A percentile compares a stretch with the other conserved stretches of the same genome.
Conservation (phyloP, 2,888 invertebrate genomes). For the Pachycephus smyrnensis region DNA sequence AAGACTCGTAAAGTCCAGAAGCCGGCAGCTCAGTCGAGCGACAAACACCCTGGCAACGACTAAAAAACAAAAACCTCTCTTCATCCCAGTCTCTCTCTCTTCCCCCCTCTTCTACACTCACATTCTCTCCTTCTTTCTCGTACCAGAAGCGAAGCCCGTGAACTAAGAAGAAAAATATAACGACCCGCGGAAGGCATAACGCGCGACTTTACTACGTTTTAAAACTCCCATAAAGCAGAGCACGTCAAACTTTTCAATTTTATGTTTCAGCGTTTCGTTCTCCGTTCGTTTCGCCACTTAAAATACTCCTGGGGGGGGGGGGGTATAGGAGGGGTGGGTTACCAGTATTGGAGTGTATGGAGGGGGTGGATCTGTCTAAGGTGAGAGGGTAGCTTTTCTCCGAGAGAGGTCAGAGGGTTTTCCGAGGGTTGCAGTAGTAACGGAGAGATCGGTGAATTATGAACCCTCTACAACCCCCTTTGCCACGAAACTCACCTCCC, state of each 20-base stretch:
- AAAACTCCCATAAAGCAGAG: slow-evolving; percentile 61
- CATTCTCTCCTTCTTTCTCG: too few relatives aligned
- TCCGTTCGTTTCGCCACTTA: slow-evolving; percentile 45
- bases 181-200: slow-evolving; percentile 58
- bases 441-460: slow-evolving; percentile 16
- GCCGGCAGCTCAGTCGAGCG: slow-evolving; percentile 39
- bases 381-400: too few relatives aligned
- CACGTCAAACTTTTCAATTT: slow-evolving; percentile 65
- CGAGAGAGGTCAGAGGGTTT: too few relatives aligned
- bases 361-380: too few relatives aligned
- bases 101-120: not conserved
- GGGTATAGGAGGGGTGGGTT: not conserved
- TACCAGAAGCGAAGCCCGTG: slow-evolving; percentile 29
- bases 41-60: slow-evolving; percentile 49
- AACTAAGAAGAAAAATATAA: slow-evolving; percentile 57
- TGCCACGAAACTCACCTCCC: not conserved
- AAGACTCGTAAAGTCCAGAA: slow-evolving; percentile 32
- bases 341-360: slow-evolving; percentile 7
- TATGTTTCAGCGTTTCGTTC: slow-evolving; percentile 53
- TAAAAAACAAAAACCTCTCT: slow-evolving; percentile 43
- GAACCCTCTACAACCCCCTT: not conserved
- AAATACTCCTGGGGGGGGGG: slow-evolving; percentile 29
- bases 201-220: slow-evolving; percentile 61
- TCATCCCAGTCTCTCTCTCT: too few relatives aligned
- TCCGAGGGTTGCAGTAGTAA: too few relatives aligned